These are phyloP conservation scores for Ceratitis capitata DNA, from an alignment of 1,140 invertebrate genomes.

Conservation along the genomic window DNA sequence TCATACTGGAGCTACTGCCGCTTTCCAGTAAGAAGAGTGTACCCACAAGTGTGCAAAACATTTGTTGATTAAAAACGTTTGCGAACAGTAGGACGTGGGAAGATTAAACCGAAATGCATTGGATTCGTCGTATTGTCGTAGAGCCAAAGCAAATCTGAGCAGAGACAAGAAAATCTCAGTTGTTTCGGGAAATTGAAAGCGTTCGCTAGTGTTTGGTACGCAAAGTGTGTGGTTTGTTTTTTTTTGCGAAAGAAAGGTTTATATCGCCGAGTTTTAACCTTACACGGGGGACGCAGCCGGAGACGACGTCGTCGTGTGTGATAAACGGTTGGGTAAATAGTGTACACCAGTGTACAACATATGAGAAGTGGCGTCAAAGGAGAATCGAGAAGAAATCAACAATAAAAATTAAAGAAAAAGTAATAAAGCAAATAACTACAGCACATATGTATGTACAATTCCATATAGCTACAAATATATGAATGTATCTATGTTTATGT, in stretches of 20 bases:
- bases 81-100: not conserved
- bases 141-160: not conserved
- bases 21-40: constrained; percentile 13
- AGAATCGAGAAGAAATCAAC: not conserved
- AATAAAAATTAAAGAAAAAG: not conserved
- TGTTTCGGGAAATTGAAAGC: constrained; percentile 35
- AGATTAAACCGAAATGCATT: not conserved
- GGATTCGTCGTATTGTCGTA: not conserved
- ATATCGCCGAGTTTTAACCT: constrained; percentile 17
- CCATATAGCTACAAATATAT: not conserved
- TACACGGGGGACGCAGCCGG: not conserved
- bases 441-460: not conserved
- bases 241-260: constrained; percentile 26
- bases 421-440: not conserved
- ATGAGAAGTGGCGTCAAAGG: not conserved
- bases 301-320: constrained; percentile 7
- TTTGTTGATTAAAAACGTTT: constrained; percentile 6
- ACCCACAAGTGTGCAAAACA: constrained; percentile 17
- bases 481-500: not conserved
- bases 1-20: not conserved
- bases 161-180: constrained; percentile 13
- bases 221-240: constrained; percentile 15
- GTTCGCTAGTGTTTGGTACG: constrained; percentile 14
- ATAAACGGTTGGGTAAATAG: constrained; percentile 4
- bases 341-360: not conserved